These are phyloP conservation scores for Gymnoscopelus microlampas DNA, from an alignment of 2,797 vertebrate species.

Conservation along the genomic window DNA sequence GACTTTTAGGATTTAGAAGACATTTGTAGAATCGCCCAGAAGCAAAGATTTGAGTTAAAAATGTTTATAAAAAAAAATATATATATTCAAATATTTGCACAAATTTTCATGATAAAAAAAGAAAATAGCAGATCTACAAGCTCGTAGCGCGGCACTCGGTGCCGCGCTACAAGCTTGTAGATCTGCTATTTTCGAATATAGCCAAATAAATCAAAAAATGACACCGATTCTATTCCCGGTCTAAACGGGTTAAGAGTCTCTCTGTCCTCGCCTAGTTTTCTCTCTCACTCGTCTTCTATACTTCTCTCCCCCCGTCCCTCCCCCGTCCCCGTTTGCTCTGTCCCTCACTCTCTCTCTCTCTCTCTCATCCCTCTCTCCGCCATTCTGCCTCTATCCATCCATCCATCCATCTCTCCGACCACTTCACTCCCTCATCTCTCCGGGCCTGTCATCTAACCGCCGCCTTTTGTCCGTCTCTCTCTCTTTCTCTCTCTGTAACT, in stretches of 20 bases:
- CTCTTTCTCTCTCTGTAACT: constrained; percentile 55
- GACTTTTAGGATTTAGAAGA: no score
- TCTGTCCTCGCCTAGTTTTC: constrained; percentile 24
- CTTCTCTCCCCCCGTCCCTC: background rate
- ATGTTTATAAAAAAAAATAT: no score
- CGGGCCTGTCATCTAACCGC: constrained; percentile 34
- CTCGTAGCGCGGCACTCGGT: no score
- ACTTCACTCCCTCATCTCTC: constrained; percentile 28
- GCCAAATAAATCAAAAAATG: no score
- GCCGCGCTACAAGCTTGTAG: no score
- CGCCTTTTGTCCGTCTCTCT: constrained; percentile 16
- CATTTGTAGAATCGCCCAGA: no score
- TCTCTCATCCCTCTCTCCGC: constrained; percentile 20
- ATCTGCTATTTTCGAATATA: no score
- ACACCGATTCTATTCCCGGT: no score
- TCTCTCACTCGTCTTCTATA: constrained; percentile 15
- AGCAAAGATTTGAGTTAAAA: no score
- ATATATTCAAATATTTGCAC: no score
- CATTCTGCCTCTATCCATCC: constrained; percentile 9
- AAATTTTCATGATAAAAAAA: no score
- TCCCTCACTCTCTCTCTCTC: background rate
- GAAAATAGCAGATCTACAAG: no score
- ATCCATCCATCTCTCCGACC: constrained; percentile 16
- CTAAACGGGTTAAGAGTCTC: constrained; percentile 25
- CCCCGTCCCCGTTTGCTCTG: constrained; percentile 4